Evolutionary conservation across 2,888 invertebrate genomes (phyloP), one percentile per base, ranked within the genome.

Genomic region (Caenorhabditis virilis): DNA sequence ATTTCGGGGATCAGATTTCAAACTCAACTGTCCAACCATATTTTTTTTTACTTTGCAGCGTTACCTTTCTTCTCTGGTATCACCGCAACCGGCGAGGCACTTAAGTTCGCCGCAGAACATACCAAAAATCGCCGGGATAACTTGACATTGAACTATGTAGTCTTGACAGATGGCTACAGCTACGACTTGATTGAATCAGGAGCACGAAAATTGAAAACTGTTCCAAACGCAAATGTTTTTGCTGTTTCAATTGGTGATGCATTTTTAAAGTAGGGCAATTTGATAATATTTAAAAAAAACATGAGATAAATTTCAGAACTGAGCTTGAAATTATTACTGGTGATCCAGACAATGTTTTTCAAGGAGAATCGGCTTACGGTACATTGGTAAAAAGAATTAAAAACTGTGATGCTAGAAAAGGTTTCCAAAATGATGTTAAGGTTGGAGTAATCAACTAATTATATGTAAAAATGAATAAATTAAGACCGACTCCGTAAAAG

Each of bases 101-200:
- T 78, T 48, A 56, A 59, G 30, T 70, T 74, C 42, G 72, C 76
- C n/a, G 66, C 60, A 5, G 67, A 53, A 42, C 66, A 68, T 27
- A 63, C 74, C 11, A 66, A 64, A 15, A 69, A 72, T 25, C 41
- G 72, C 33, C 33, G 75, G 35, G 45, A 57, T 16, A 66, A 68
- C 25, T 45, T 71, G 39, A 69, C 53, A 27, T 65, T 76, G 11
- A 65, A 63, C 33, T 69, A 68, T 38, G 69, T 77, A 15, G 66
- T 78, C n/a, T 41, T 78, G 9, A 77, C 78, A 9, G 78, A 78
- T 48, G 78, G 78, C 20, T 78, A 65, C 51, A 76, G 71, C 39
- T 68, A 68, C 43, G 71, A 71, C 33, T 25, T 60, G 9, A 62
- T 68, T 27, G 65, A 55, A 13, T 43, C 46, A 25, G 71, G 67